Base-by-base conservation (phyloP, 2,888 invertebrate genomes). In the Heteromurus nitidus region DNA sequence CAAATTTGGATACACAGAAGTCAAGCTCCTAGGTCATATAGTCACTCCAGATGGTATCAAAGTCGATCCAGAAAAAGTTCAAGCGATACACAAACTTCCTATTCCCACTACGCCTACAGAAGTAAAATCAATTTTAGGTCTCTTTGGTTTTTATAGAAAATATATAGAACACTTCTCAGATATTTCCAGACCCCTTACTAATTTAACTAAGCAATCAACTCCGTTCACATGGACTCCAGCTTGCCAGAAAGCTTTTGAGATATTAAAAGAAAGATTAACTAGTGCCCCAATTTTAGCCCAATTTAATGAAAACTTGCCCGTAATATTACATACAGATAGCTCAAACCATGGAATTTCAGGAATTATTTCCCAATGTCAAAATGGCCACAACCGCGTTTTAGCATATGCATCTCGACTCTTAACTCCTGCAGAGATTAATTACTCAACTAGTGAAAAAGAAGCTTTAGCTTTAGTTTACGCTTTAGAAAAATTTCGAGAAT, bases 21-120 rank as follows among this genome's bases (percentile, higher is more conserved):
- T 70, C 1, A 70, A 70, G 42, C 26, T 70, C 16, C 16, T 70
- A 16, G 70, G 70, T 24, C 70, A 70, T 58, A 20, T 58, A 1
- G 16, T 70, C 22, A 7, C 16, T 24, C 30, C 36, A 9, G n/a
- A 58, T 42, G 70, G 70, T 22, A 42, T 70, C 1, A 22, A 58
- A 5, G 60, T 70, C 1, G 70, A 70, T 58, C 22, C 31, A 7
- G 31, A 31, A 1, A 70, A 70, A 42, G 44, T 70, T 18, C 2
- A 2, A 3, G 70, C 70, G 5, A 24, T 70, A 1, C 3, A 24
- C 13, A 58, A 70, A 20, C 36, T 70, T 24, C 70, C 70, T 2
- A 5, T 1, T 7, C 70, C 70, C 5, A 69, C 9, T 30, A 24
- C 53, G 20, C 9, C 42, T 7, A 13, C 28, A 1, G 30, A 69